phyloP scores from a whole-genome alignment of 2,888 invertebrate genomes.

The Leptarthrus brevirostris region DNA sequence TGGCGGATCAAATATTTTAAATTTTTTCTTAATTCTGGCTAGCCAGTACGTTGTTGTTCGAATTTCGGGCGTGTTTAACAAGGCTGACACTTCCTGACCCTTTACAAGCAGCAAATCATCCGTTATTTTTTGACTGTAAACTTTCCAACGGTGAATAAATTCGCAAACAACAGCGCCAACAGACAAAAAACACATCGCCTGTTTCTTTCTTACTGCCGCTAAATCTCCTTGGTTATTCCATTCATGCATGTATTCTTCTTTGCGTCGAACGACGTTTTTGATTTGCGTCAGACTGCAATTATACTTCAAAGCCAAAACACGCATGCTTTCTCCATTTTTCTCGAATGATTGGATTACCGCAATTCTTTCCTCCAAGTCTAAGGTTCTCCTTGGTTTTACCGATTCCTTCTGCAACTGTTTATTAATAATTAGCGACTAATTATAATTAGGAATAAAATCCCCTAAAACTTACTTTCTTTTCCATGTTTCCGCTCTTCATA shows the following conservation, averaged over 20 bases:
- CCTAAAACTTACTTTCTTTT: too few species aligned
- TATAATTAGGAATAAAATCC: too few species aligned
- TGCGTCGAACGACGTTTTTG: background rate
- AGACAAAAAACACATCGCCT: background rate
- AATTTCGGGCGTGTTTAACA: background rate
- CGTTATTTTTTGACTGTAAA: background rate
- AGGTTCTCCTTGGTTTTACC: background rate
- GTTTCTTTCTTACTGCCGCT: background rate
- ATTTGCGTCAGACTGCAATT: background rate
- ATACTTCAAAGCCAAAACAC: background rate
- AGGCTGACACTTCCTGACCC: background rate
- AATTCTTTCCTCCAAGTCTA: background rate
- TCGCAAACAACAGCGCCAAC: background rate
- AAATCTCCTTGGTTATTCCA: constrained; percentile 15
- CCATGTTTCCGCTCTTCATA: too few species aligned
- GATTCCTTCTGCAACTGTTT: too few species aligned
- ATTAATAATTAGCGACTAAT: too few species aligned
- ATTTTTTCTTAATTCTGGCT: background rate
- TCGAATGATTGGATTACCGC: background rate
- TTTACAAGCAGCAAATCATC: background rate
- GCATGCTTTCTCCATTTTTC: background rate
- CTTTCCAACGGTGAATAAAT: background rate
- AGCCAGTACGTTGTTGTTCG: background rate
- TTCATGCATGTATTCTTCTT: background rate
- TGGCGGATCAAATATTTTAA: background rate